phyloP scores from a whole-genome alignment of 2,113 vertebrate species.

The Corythoichthys intestinalis region DNA sequence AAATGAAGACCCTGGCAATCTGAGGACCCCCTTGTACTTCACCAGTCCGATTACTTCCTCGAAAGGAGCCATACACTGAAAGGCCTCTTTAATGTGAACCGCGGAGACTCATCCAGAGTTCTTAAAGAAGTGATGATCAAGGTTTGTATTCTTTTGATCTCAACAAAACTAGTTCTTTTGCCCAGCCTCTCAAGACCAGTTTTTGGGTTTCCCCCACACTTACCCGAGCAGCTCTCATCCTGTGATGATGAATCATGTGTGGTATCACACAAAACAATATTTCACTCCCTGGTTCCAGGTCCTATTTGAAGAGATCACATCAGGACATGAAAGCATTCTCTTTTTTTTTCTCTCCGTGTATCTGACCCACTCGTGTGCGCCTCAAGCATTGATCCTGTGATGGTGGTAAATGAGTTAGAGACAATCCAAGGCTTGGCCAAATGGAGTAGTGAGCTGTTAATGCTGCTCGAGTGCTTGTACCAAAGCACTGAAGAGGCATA shows the following conservation, averaged over 20 bases:
- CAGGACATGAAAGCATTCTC: conserved; percentile 72
- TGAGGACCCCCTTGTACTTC: background rate
- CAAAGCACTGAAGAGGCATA: conserved; percentile 75
- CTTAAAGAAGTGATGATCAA: conserved; percentile 56
- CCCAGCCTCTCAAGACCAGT: conserved; percentile 63
- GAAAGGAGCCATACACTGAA: conserved; percentile 9
- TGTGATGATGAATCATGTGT: conserved; percentile 62
- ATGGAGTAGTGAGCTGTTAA: conserved; percentile 76
- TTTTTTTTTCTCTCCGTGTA: conserved; percentile 48
- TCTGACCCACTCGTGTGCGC: conserved; percentile 66
- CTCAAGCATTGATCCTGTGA: conserved; percentile 70
- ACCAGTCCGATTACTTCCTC: background rate
- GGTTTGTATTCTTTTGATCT: conserved; percentile 70
- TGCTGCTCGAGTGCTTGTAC: conserved; percentile 74
- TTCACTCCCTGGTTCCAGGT: conserved; percentile 66
- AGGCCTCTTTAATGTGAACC: conserved; percentile 36
- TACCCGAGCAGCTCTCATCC: conserved; percentile 66
- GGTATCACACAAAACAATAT: conserved; percentile 52
- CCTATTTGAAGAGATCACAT: conserved; percentile 75
- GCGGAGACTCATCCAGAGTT: conserved; percentile 27
- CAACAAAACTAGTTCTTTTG: conserved; percentile 58
- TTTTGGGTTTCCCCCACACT: conserved; percentile 26
- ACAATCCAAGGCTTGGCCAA: conserved; percentile 74
- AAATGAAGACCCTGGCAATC: background rate
- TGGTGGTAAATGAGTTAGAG: conserved; percentile 78